Percentiles rank a stretch among this genome's conserved stretches.
Evolutionary conservation across 2,888 invertebrate genomes (phyloP).

Genomic region (Nineta flava): DNA sequence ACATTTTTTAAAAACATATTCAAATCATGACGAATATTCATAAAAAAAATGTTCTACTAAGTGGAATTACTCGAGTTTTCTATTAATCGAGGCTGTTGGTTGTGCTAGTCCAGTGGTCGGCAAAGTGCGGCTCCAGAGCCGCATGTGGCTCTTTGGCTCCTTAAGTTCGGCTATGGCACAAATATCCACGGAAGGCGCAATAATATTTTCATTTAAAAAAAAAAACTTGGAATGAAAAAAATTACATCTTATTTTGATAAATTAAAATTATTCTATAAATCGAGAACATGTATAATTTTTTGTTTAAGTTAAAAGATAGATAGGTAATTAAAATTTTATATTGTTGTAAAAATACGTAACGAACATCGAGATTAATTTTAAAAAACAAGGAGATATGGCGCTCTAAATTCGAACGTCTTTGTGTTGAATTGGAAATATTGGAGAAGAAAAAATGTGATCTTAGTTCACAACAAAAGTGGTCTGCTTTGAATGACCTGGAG

Average conservation of each 20-base stretch:
- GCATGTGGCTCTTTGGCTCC: not conserved
- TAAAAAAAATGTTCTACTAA: too few relatives aligned
- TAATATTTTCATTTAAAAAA: too few relatives aligned
- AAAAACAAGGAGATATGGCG: slow-evolving; percentile 16
- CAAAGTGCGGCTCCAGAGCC: too few relatives aligned
- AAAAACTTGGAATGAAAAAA: not conserved
- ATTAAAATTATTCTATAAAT: not conserved
- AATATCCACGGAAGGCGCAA: not conserved
- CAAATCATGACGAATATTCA: too few relatives aligned
- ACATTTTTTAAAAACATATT: too few relatives aligned
- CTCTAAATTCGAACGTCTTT: too few relatives aligned
- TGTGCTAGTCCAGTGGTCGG: too few relatives aligned
- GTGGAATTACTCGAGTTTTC: too few relatives aligned
- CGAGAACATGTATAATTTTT: not conserved
- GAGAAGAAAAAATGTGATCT: slow-evolving; percentile 18
- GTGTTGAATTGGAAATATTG: too few relatives aligned
- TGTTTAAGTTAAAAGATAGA: too few relatives aligned
- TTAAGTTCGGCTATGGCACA: not conserved
- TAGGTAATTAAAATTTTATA: not conserved
- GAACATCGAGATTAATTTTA: slow-evolving; percentile 7
- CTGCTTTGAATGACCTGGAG: slow-evolving; percentile 14
- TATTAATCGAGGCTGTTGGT: too few relatives aligned
- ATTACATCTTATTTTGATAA: not conserved
- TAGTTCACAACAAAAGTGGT: slow-evolving; percentile 14
- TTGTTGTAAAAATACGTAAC: not conserved